Base-by-base conservation (phyloP, 2,888 invertebrate genomes). In the Pollenia griseotomentosa region DNA sequence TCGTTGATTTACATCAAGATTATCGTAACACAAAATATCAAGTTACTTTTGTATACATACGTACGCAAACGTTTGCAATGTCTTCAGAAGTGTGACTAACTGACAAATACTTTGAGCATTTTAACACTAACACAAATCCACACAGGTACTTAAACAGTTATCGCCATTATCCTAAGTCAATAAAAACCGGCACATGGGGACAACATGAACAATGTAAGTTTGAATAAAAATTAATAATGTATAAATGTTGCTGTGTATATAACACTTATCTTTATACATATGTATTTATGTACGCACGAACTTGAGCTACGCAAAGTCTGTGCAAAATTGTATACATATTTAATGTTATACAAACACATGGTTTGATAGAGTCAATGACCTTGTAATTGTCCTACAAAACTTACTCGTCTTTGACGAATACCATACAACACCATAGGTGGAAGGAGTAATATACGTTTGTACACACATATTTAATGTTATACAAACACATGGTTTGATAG, bases 351-450 rank as follows among this genome's bases (percentile, higher is more conserved):
- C 55, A 11, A 57, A 55, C 74, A 81, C 79, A 79, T n/a, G n/a
- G n/a, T 19, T 44, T 63, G 84, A 23, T 46, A 23, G 57, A 77
- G 81, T 87, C 84, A 86, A 79, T 84, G 85, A 87, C 83, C 74
- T 75, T 65, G 82, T 51, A 44, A 75, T 23, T 57, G 63, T 57
- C 74, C 59, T 78, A 16, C 19, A 61, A 53, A 53, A 40, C 57
- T 9, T 65, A 44, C 14, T 73, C 23, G 44, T 65, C 40, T 16
- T 33, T 0, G 4, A 33, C 40, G 14, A 51, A 48, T 12, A 7
- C 53, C 19, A 23, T 11, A 33, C 33, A 33, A 33, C 33, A 33
- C 33, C 5, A 33, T 33, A 33, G 5, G 33, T 6, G 33, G 33
- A 33, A 4, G 33, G 33, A 33, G 2, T 33, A 4, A 33, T 33